Percentiles rank a stretch among this genome's conserved stretches.
Conservation (phyloP, 2,888 invertebrate genomes). For the Agriopis aurantiaria region DNA sequence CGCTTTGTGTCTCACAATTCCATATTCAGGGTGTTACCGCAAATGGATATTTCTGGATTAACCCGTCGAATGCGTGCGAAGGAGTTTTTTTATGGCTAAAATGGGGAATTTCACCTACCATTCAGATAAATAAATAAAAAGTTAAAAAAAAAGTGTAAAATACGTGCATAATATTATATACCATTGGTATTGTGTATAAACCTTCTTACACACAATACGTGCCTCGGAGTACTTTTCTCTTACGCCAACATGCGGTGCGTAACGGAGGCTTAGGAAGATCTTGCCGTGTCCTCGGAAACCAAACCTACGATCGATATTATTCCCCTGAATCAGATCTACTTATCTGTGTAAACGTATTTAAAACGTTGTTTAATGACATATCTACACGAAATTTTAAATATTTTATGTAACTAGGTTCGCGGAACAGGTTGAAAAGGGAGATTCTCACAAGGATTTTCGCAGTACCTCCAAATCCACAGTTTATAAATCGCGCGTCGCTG, state of each 20-base stretch:
- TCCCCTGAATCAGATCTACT: neutral
- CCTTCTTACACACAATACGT: too few species aligned
- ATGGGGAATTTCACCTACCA: neutral
- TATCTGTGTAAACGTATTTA: neutral
- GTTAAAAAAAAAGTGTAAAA: too few species aligned
- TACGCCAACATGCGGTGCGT: too few species aligned
- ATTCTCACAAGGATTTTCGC: too few species aligned
- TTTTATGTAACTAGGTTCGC: slow-evolving; percentile 10
- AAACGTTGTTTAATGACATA: neutral
- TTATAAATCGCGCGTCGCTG: slow-evolving; percentile 63
- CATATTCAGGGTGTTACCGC: slow-evolving; percentile 52
- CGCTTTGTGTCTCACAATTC: slow-evolving; percentile 56
- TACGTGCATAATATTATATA: too few species aligned
- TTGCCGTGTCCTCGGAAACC: neutral
- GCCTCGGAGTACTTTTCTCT: too few species aligned
- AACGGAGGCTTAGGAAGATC: slow-evolving; percentile 27
- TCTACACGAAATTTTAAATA: neutral
- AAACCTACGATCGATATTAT: neutral
- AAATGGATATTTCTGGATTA: slow-evolving; percentile 69
- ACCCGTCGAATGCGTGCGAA: slow-evolving; percentile 29
- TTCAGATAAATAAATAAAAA: too few species aligned
- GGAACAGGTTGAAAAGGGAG: slow-evolving; percentile 55
- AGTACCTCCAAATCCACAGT: slow-evolving; percentile 58
- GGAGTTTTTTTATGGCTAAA: too few species aligned
- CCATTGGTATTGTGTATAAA: too few species aligned